Base-by-base conservation (phyloP, 2,888 invertebrate genomes). In the Willowsia nigromaculata region DNA sequence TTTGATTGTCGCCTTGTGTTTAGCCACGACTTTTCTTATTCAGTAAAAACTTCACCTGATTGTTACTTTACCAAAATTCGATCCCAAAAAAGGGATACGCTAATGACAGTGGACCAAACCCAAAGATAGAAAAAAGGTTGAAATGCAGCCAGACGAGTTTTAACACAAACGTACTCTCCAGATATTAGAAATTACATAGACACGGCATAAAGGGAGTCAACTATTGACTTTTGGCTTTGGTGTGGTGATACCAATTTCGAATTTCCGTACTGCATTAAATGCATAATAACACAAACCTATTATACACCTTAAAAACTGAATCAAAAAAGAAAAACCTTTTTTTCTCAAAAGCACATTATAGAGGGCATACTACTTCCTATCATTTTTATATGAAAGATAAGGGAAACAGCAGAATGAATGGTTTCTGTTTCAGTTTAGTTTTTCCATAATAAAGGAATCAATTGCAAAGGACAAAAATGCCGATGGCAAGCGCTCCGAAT, bases 41-140 rank as follows among this genome's bases (percentile, higher is more conserved):
- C 33, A 33, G 37, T 30, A 27, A 56, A 83, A 84, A 71, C 27
- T 53, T 40, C n/a, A n/a, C n/a, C n/a, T 80, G 87, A 87, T 87
- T 85, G 78, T 80, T 65, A 68, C 78, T 85, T 85, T 85, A 50
- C 56, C 37, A 62, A 62, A 78, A 80, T 37, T 76, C 76, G 59
- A 43, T 56, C 78, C 81, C 81, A 78, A 87, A 87, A 87, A 87
- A 81, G 87, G 87, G 87, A 87, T 65, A 56, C 68, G 59, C 68
- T 87, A 87, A 87, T 87, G 87, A 71, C 81, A 85, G 85, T 78
- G 50, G 50, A 85, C 85, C 85, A 85, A 76, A 56, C 85, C 85
- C 85, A 78, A 85, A 78, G 65, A 85, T 62, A 85, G 85, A 37
- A 43, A 87, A 86, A 81, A 87, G 80, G 81, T 80, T 81, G 78